Conservation (phyloP, 2,113 vertebrate species). For the Paraplagusia blochii region DNA sequence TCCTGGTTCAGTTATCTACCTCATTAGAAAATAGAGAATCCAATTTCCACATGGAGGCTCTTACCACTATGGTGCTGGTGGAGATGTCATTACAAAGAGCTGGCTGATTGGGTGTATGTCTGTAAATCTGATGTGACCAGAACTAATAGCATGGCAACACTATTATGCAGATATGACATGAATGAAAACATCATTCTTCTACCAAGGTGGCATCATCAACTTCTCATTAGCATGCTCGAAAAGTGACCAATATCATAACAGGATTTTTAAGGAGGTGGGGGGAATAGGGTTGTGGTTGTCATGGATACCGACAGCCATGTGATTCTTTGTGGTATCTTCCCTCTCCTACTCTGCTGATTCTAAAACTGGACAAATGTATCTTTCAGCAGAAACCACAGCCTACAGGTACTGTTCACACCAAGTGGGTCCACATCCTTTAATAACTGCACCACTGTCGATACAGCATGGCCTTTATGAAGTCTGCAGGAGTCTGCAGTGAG, state of each 20-base stretch:
- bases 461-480: constrained; percentile 21
- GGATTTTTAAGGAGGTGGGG: not conserved
- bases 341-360: constrained; percentile 33
- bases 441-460: constrained; percentile 14
- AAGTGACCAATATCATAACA: constrained; percentile 17
- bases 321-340: constrained; percentile 16
- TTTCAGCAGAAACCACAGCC: constrained; percentile 32
- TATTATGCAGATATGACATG: constrained; percentile 12
- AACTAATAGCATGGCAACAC: constrained; percentile 20
- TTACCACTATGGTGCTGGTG: not conserved
- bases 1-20: no score
- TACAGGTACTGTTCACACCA: constrained; percentile 30
- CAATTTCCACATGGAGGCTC: no score
- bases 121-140: not conserved
- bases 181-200: constrained; percentile 10
- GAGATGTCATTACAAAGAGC: not conserved
- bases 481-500: constrained; percentile 5
- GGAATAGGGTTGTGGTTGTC: constrained; percentile 33
- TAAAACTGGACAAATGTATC: constrained; percentile 37
- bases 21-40: no score
- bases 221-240: constrained; percentile 24
- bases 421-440: constrained; percentile 18
- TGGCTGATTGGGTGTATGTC: not conserved
- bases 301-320: constrained; percentile 45
- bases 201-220: constrained; percentile 3